phyloP scores from a whole-genome alignment of 2,888 invertebrate genomes.

The Heliothis peltigera region DNA sequence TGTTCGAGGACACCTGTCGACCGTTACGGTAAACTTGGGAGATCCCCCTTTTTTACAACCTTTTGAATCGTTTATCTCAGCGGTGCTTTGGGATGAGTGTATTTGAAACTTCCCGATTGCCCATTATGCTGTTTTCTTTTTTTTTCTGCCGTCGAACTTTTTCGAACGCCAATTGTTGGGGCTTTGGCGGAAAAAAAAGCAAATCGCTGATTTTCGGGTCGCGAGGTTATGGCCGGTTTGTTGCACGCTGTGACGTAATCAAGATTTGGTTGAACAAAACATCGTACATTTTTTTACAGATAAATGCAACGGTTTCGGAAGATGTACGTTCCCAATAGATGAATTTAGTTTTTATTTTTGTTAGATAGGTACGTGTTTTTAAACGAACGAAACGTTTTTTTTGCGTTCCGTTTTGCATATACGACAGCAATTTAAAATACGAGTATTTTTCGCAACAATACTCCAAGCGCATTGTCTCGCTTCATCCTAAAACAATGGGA shows the following conservation, averaged over 20 bases:
- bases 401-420: slow-evolving; percentile 16
- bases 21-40: slow-evolving; percentile 70
- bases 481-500: slow-evolving; percentile 43
- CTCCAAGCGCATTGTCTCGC: slow-evolving; percentile 47
- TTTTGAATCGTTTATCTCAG: slow-evolving; percentile 75
- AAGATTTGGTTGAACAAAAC: slow-evolving; percentile 42
- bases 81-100: slow-evolving; percentile 71
- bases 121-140: slow-evolving; percentile 73
- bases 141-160: slow-evolving; percentile 59
- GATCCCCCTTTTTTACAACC: slow-evolving; percentile 68
- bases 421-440: slow-evolving; percentile 35
- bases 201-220: slow-evolving; percentile 59
- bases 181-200: slow-evolving; percentile 50
- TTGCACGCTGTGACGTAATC: slow-evolving; percentile 57
- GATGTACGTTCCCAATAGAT: slow-evolving; percentile 50
- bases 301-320: slow-evolving; percentile 44
- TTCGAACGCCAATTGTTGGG: slow-evolving; percentile 59
- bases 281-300: slow-evolving; percentile 32
- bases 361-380: slow-evolving; percentile 23
- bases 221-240: slow-evolving; percentile 51
- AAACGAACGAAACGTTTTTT: slow-evolving; percentile 12
- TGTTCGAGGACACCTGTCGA: slow-evolving; percentile 76
- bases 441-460: slow-evolving; percentile 44
- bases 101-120: slow-evolving; percentile 78
- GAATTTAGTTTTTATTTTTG: slow-evolving; percentile 26